Evolutionary conservation across 2,888 invertebrate species (phyloP).

Genomic region (Timema cristinae): DNA sequence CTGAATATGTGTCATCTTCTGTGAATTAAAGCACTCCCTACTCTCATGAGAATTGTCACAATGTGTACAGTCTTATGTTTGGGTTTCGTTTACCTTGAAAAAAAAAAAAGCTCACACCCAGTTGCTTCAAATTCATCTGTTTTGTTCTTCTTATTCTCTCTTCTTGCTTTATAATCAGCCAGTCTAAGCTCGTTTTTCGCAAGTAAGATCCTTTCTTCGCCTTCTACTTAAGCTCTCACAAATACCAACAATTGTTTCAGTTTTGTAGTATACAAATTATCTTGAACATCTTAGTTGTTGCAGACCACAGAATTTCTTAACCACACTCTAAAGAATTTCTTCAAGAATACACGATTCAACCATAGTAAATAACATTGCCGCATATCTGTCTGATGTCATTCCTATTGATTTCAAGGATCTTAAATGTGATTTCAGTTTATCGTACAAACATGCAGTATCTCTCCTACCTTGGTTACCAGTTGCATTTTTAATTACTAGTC

Average conservation of each 20-base stretch:
- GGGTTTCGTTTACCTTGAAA: neutral
- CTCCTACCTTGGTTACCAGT: neutral
- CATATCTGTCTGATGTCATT: neutral
- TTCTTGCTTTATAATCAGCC: neutral
- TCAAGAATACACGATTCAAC: neutral
- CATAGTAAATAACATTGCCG: neutral
- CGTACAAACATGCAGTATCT: neutral
- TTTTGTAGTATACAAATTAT: neutral
- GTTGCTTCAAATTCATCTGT: neutral
- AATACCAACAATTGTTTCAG: neutral
- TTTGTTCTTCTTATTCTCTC: neutral
- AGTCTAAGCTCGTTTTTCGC: neutral
- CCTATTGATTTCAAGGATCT: constrained; percentile 5
- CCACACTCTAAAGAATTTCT: neutral
- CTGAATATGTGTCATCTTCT: neutral
- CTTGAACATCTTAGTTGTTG: neutral
- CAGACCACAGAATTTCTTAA: neutral
- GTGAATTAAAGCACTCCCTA: neutral
- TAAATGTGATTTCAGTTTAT: neutral
- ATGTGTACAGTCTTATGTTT: neutral
- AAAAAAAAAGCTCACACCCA: neutral
- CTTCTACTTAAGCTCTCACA: neutral
- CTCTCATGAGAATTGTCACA: neutral
- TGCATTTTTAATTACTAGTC: neutral
- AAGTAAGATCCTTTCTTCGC: constrained; percentile 1